phyloP scores from a whole-genome alignment of 92 coral and sea anemone genomes.

The Micromussa lordhowensis region DNA sequence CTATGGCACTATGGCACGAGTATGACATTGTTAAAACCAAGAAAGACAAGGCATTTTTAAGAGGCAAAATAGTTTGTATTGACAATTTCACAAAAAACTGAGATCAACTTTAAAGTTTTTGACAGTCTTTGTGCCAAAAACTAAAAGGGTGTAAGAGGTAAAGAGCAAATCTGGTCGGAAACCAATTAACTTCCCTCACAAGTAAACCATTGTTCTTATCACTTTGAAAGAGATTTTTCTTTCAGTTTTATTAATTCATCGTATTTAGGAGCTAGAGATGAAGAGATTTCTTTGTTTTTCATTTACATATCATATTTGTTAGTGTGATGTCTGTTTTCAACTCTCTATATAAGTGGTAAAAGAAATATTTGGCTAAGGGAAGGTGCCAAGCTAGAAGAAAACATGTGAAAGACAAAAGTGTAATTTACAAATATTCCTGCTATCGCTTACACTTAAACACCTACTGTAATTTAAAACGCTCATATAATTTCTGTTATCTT shows the following conservation, averaged over 20 bases:
- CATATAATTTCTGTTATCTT: not conserved
- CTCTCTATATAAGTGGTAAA: not conserved
- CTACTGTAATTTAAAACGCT: slow-evolving; percentile 1
- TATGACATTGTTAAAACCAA: not conserved
- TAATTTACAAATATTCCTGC: not conserved
- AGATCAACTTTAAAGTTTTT: too few relatives aligned
- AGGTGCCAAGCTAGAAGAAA: not conserved
- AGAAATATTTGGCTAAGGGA: not conserved
- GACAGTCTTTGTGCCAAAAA: not conserved
- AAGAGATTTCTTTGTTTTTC: not conserved
- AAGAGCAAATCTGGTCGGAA: not conserved
- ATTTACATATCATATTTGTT: not conserved
- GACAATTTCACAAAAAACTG: not conserved
- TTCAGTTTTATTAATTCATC: not conserved
- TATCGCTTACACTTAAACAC: slow-evolving; percentile 1
- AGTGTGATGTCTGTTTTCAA: not conserved
- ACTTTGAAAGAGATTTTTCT: not conserved
- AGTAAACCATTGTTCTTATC: not conserved
- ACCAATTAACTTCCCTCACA: not conserved
- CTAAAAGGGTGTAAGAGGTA: not conserved
- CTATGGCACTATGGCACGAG: not conserved
- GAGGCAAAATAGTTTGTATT: not conserved
- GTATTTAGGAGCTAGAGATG: not conserved
- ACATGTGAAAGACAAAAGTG: not conserved
- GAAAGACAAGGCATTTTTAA: not conserved